These are phyloP conservation scores for Mayetiola destructor DNA, from an alignment of 2,888 invertebrate species.

Conservation along the genomic window DNA sequence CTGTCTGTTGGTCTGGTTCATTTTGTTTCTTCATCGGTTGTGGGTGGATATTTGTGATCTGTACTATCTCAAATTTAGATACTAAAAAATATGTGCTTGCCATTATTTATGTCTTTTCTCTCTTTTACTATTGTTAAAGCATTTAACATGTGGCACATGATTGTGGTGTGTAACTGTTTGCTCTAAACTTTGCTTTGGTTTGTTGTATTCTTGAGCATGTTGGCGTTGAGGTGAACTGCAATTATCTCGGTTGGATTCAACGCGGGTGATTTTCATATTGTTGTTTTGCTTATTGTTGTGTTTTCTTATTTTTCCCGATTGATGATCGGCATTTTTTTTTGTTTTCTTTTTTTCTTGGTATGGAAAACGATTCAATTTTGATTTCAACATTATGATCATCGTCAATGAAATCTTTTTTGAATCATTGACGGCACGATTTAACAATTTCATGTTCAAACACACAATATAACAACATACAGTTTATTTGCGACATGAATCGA, in stretches of 20 bases:
- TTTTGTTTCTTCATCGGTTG: background rate
- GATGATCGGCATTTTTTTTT: no score
- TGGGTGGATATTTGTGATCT: background rate
- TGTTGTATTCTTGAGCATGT: background rate
- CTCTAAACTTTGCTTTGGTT: background rate
- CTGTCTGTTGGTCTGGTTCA: background rate
- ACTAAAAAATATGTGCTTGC: background rate
- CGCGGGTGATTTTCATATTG: conserved; percentile 6
- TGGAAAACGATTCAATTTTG: no score
- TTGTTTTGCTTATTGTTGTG: background rate
- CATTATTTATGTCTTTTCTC: background rate
- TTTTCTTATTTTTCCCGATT: background rate
- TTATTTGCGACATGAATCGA: no score
- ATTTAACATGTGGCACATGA: conserved; percentile 11
- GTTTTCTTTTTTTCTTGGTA: no score
- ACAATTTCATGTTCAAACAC: no score
- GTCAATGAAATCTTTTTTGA: no score
- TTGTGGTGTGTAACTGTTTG: background rate
- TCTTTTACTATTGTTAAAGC: background rate
- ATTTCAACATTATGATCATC: no score
- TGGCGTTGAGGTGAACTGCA: conserved; percentile 1
- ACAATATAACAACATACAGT: no score
- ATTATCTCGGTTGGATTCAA: conserved; percentile 6
- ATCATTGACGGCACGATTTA: no score
- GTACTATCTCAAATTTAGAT: background rate